Evolutionary conservation across 2,797 vertebrate species (phyloP).

Genomic region (Zalophus californianus): DNA sequence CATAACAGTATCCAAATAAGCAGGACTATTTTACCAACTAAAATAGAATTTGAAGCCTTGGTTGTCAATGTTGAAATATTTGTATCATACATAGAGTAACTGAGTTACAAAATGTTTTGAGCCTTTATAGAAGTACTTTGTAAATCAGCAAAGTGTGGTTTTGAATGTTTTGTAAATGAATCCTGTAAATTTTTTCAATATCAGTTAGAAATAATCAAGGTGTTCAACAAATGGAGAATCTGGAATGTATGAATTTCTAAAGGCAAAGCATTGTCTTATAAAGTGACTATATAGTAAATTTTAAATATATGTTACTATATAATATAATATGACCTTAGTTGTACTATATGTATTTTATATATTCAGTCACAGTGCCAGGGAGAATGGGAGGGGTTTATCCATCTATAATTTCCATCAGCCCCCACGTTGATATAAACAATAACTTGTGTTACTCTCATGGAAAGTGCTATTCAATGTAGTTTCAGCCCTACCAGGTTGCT

Average conservation of each 20-base stretch:
- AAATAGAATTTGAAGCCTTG: neutral
- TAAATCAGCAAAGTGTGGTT: neutral
- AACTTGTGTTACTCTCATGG: neutral
- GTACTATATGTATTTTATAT: neutral
- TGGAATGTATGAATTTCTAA: neutral
- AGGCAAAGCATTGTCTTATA: neutral
- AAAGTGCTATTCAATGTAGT: neutral
- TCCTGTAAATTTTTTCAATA: neutral
- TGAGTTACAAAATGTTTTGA: neutral
- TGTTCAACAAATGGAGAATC: neutral
- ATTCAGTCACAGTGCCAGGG: neutral
- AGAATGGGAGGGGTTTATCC: neutral
- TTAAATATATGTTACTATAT: neutral
- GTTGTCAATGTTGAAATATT: neutral
- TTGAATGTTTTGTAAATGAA: neutral
- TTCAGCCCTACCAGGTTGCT: neutral
- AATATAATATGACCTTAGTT: neutral
- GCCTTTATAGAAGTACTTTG: neutral
- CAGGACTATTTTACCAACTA: neutral
- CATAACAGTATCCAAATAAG: neutral
- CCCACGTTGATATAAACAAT: neutral
- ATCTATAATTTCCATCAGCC: neutral
- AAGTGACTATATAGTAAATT: neutral
- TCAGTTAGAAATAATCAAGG: neutral
- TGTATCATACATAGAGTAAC: neutral